Evolutionary conservation across 2,113 vertebrate species (phyloP).

Genomic region (Butorides virescens): DNA sequence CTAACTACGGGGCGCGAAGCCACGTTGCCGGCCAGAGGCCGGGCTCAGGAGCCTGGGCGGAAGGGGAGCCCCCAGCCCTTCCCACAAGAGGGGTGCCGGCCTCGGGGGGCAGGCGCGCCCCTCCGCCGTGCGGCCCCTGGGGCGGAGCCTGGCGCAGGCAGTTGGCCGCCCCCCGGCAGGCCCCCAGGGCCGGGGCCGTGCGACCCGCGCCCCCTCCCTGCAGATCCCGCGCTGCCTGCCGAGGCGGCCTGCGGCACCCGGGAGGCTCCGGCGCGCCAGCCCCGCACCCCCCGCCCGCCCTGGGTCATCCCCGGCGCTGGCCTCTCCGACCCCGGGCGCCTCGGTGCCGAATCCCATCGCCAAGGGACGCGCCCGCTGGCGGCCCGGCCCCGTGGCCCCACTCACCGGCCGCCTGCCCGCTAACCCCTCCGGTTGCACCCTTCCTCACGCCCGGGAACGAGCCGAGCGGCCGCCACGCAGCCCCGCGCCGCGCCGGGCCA

Average conservation of each 20-base stretch:
- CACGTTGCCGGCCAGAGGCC: fast-evolving
- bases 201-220: neutral
- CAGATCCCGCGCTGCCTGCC: neutral
- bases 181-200: no score
- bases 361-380: neutral
- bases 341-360: no score
- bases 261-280: no score
- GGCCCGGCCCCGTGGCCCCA: neutral
- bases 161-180: neutral
- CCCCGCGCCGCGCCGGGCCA: neutral
- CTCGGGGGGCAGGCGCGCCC: neutral
- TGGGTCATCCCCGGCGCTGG: neutral
- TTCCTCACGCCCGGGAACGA: neutral
- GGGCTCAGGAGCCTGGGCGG: neutral
- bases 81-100: neutral
- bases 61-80: neutral
- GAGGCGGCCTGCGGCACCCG: neutral
- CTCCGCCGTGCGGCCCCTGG: no score
- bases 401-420: neutral
- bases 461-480: neutral
- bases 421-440: no score
- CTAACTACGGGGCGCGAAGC: fast-evolving
- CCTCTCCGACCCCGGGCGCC: no score
- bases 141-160: neutral
- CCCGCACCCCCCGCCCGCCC: neutral